phyloP scores from a whole-genome alignment of 2,797 vertebrate species.

The Myotis myotis region DNA sequence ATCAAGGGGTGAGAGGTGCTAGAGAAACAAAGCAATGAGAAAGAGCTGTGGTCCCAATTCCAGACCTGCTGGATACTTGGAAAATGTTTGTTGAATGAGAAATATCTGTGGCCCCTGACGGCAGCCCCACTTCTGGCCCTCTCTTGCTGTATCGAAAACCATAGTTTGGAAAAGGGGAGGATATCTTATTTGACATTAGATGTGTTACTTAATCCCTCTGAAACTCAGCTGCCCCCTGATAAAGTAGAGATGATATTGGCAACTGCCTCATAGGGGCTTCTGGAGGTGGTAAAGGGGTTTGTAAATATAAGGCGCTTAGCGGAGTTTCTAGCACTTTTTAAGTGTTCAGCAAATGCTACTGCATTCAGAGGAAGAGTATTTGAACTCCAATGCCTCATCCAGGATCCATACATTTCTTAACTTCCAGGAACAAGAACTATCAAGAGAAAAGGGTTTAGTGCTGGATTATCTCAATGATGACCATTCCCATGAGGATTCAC shows the following conservation, averaged over 20 bases:
- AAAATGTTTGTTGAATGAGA: background rate
- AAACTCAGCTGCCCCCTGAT: background rate
- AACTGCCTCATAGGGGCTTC: background rate
- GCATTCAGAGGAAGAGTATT: background rate
- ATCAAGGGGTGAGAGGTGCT: background rate
- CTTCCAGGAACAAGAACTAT: background rate
- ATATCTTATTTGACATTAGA: background rate
- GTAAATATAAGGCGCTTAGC: background rate
- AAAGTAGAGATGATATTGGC: background rate
- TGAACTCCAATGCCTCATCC: too few relatives aligned
- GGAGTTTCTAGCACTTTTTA: background rate
- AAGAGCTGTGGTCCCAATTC: background rate
- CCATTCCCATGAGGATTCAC: background rate
- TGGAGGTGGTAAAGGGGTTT: background rate
- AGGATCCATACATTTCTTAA: background rate
- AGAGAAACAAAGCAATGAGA: background rate
- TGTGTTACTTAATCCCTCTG: background rate
- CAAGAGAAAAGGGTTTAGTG: background rate
- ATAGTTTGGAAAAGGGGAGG: background rate
- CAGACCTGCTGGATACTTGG: too few relatives aligned
- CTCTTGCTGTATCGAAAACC: background rate
- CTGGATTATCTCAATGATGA: background rate
- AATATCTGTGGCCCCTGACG: too few relatives aligned
- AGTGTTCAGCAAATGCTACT: background rate
- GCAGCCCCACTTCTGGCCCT: background rate